A percentile compares a stretch with the other conserved stretches of the same genome.
These are phyloP conservation scores for Anomalospiza imberbis DNA, from an alignment of 2,797 vertebrate genomes.

Conservation along the genomic window DNA sequence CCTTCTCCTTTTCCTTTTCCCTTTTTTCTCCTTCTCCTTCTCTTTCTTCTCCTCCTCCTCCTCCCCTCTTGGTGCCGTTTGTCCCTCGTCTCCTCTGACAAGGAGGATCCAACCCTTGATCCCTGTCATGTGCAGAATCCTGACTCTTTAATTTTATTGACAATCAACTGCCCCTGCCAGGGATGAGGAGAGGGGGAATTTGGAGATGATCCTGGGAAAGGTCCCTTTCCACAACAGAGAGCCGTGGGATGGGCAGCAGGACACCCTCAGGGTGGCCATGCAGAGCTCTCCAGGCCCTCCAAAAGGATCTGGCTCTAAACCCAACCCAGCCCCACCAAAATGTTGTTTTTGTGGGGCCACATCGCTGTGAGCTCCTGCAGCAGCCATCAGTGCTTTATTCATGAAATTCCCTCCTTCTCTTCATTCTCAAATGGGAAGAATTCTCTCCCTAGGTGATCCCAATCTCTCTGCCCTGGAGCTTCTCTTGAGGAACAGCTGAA, in stretches of 20 bases:
- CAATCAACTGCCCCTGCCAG: background rate
- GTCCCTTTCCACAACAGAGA: background rate
- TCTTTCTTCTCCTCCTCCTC: background rate
- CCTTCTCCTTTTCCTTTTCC: no score
- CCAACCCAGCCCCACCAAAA: background rate
- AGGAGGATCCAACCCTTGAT: background rate
- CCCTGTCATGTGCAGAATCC: background rate
- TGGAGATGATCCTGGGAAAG: background rate
- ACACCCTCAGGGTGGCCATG: fast-evolving
- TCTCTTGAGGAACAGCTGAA: background rate
- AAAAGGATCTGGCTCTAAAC: background rate
- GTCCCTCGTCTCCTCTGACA: background rate
- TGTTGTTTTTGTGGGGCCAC: background rate
- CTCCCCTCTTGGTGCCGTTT: background rate
- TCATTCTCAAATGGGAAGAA: background rate
- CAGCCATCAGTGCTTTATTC: background rate
- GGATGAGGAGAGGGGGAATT: background rate
- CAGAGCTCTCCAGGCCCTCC: background rate
- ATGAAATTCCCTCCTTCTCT: background rate
- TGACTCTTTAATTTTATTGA: background rate
- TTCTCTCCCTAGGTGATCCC: background rate
- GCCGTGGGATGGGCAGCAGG: fast-evolving
- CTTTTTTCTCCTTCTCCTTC: no score
- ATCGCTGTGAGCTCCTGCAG: background rate
- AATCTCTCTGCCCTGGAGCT: background rate